Evolutionary conservation across 2,888 invertebrate genomes (phyloP), one percentile per base, ranked within the genome.

Genomic region (Pogonocherus hispidulus): DNA sequence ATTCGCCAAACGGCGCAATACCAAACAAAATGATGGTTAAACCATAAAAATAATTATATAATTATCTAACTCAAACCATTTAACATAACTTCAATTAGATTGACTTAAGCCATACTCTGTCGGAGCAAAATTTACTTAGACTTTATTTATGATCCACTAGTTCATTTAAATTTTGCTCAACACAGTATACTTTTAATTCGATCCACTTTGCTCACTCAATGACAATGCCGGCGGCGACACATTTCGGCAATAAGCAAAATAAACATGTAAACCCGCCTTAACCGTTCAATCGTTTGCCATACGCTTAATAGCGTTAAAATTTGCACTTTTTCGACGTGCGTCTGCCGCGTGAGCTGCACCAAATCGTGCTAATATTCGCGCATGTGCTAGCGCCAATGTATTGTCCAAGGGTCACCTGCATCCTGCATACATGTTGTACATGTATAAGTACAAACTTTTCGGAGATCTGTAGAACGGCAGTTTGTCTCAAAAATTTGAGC

Each of bases 1-100:
- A 55, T 62, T 23, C 47, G 52, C 41, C 59, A 41, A 59, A 65
- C 14, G 32, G 51, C 56, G 64, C 65, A 66, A n/a, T n/a, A n/a
- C n/a, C 65, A 52, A 46, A 59, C 55, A 56, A 51, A 23, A 46
- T 18, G 47, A 46, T 27, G 11, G 9, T 32, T 19, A 14, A 41
- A 37, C 37, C 41, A 47, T 57, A 41, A 65, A 51, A 49, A 51
- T 37, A 65, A 47, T 56, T 46, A 44, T 63, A 32, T 41, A 14
- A n/a, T n/a, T 41, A 37, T n/a, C 41, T 63, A 57, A 65, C 49
- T 55, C 46, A 52, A 59, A 41, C 41, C 63, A 46, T 55, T 35
- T 59, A 51, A 47, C 49, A 41, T 47, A 9, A 23, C 16, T 18
- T 32, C 44, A 47, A 8, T n/a, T n/a, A 22, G 22, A 20, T 8